Evolutionary conservation across 2,888 invertebrate species (phyloP).

Genomic region (Coelogynopora nodosa): DNA sequence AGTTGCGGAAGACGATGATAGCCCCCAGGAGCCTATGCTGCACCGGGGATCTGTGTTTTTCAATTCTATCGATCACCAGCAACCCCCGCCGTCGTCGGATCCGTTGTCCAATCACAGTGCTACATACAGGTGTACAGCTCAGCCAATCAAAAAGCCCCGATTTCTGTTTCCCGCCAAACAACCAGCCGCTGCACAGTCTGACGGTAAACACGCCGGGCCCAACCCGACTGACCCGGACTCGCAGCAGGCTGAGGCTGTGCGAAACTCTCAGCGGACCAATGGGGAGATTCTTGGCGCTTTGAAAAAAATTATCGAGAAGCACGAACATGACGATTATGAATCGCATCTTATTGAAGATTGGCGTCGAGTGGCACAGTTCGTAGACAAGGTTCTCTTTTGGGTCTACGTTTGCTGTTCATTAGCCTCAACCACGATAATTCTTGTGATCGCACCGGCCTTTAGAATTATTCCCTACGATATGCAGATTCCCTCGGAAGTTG

Average conservation of each 20-base stretch:
- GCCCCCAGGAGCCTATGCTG: not conserved
- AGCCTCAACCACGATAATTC: slow-evolving; percentile 63
- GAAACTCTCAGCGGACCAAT: slow-evolving; percentile 52
- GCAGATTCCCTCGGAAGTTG: not conserved
- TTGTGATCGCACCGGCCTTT: slow-evolving; percentile 63
- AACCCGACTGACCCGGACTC: not conserved
- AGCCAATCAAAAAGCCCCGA: not conserved
- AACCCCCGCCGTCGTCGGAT: not conserved
- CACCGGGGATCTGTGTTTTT: not conserved
- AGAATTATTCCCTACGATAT: slow-evolving; percentile 26
- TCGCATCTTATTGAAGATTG: slow-evolving; percentile 64
- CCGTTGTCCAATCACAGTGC: not conserved
- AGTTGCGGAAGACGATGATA: not conserved
- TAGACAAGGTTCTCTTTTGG: slow-evolving; percentile 66
- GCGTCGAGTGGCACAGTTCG: slow-evolving; percentile 64
- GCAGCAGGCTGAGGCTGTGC: not conserved
- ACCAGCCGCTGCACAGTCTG: not conserved
- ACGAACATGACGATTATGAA: slow-evolving; percentile 61
- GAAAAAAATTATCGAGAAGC: slow-evolving; percentile 62
- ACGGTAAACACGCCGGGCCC: not conserved
- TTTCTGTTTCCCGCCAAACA: not conserved
- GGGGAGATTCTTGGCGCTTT: slow-evolving; percentile 63
- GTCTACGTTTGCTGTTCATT: slow-evolving; percentile 64
- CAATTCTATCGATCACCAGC: not conserved
- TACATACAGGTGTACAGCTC: not conserved